Conservation (phyloP, 1,140 invertebrate species). For the Xylocopa sonorina region DNA sequence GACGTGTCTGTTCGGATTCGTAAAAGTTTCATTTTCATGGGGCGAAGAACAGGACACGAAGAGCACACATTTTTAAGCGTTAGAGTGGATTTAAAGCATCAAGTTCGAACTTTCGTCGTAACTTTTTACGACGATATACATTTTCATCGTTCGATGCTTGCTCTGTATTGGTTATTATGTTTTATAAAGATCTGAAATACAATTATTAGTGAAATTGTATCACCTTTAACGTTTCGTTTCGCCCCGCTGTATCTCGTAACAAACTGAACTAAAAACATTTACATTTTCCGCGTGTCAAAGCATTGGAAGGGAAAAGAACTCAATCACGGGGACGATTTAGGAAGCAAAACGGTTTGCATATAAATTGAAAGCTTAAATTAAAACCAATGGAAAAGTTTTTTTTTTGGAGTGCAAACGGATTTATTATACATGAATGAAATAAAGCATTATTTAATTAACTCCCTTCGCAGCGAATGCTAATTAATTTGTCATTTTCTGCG, state of each 20-base stretch:
- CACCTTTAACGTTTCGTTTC: neutral
- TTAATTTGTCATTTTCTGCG: no score
- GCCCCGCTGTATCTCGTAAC: neutral
- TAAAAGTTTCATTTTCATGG: neutral
- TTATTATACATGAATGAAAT: neutral
- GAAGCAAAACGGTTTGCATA: neutral
- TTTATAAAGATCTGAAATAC: no score
- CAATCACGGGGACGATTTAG: neutral
- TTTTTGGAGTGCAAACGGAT: neutral
- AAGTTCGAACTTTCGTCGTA: neutral
- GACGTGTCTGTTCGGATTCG: neutral
- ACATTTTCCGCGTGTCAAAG: neutral
- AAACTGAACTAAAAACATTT: neutral
- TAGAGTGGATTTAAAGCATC: neutral
- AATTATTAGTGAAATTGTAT: no score
- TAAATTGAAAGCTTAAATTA: conserved; percentile 4
- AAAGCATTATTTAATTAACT: neutral
- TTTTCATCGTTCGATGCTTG: neutral
- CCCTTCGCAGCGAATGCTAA: neutral
- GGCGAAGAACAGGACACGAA: neutral
- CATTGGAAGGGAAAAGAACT: neutral
- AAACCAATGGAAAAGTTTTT: neutral
- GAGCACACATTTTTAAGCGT: neutral
- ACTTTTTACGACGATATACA: neutral
- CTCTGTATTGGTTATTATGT: neutral